Conservation (phyloP, 1,140 invertebrate genomes). For the Aphis craccivora region DNA sequence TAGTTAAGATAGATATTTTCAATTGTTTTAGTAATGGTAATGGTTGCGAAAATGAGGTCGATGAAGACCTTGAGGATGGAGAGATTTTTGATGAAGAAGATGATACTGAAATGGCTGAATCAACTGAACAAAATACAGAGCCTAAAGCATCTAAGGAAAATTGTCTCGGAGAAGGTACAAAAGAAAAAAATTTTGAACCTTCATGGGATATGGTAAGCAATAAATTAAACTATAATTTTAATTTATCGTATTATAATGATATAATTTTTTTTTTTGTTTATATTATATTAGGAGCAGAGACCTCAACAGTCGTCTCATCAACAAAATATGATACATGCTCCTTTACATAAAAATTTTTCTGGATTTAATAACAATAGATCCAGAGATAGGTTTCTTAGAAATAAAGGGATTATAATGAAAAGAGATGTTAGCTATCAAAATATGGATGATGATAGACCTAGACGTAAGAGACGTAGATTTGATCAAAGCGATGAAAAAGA, state of each 20-base stretch:
- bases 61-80: constrained; percentile 52
- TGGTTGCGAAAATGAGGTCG: constrained; percentile 46
- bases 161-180: not conserved
- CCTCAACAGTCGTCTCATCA: constrained; percentile 2
- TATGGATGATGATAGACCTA: constrained; percentile 51
- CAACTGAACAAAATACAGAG: constrained; percentile 33
- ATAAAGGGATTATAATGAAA: constrained; percentile 40
- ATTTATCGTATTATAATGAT: not conserved
- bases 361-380: constrained; percentile 44
- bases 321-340: not conserved
- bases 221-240: not conserved
- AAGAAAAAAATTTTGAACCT: constrained; percentile 48
- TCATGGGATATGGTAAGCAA: constrained; percentile 37
- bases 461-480: constrained; percentile 51
- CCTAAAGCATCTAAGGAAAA: constrained; percentile 16
- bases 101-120: constrained; percentile 21
- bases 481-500: constrained; percentile 46
- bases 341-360: constrained; percentile 27
- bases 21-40: constrained; percentile 37
- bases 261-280: not conserved
- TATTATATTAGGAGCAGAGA: constrained; percentile 18
- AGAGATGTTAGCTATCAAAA: constrained; percentile 24
- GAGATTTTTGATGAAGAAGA: constrained; percentile 57
- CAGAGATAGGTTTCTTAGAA: constrained; percentile 38
- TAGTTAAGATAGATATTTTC: not conserved